Conservation (phyloP, 2,113 vertebrate species). For the Sigmodon hispidus region DNA sequence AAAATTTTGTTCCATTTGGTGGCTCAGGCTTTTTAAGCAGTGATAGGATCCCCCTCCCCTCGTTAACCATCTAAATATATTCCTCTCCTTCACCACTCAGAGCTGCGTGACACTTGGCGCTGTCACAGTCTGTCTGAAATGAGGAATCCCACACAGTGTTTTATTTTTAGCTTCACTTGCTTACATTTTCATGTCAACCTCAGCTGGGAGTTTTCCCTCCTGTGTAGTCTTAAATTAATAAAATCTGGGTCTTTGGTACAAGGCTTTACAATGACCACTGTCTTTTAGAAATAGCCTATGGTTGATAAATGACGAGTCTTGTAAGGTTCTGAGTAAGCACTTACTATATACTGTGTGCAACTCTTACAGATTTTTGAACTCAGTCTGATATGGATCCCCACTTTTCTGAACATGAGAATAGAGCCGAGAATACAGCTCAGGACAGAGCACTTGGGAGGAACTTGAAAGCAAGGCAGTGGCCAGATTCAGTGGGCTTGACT, state of each 20-base stretch:
- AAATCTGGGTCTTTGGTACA: background rate
- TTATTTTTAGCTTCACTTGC: conserved; percentile 68
- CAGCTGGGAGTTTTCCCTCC: conserved; percentile 19
- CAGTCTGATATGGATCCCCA: background rate
- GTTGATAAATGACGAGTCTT: background rate
- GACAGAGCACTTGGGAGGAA: background rate
- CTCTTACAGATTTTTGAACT: background rate
- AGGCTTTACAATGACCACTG: background rate
- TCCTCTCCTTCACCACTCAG: background rate
- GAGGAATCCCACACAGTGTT: conserved; percentile 57
- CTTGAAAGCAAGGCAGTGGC: background rate
- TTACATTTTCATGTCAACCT: conserved; percentile 42
- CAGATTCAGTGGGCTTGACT: background rate
- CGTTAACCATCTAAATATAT: conserved; percentile 65
- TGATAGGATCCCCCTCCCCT: conserved; percentile 33
- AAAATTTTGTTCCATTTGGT: conserved; percentile 28
- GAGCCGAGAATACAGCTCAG: background rate
- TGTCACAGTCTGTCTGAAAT: conserved; percentile 48
- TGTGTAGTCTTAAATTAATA: background rate
- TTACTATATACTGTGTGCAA: background rate
- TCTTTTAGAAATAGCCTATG: background rate
- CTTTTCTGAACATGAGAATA: background rate
- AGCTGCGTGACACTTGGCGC: background rate
- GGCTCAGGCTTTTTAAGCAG: conserved; percentile 8
- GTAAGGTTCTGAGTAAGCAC: background rate